A percentile compares a stretch with the other conserved stretches of the same genome.
These are phyloP conservation scores for Scomber colias DNA, from an alignment of 2,113 vertebrate species.

Conservation along the genomic window DNA sequence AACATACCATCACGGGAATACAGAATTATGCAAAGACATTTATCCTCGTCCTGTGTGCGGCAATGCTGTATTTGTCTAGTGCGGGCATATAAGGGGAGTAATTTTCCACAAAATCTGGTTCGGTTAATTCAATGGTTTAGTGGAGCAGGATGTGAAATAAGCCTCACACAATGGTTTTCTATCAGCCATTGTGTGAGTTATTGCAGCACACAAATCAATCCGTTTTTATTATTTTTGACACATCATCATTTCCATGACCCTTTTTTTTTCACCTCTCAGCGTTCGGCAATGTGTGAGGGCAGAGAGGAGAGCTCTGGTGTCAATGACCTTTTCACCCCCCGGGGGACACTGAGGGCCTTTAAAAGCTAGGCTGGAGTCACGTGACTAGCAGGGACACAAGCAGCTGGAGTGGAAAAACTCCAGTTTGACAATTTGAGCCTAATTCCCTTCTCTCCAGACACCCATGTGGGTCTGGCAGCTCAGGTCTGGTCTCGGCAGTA, in stretches of 20 bases:
- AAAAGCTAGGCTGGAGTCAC: constrained; percentile 44
- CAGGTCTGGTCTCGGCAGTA: constrained; percentile 32
- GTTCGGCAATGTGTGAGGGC: constrained; percentile 32
- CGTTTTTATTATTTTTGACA: constrained; percentile 70
- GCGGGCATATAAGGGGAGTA: constrained; percentile 40
- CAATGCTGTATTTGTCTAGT: constrained; percentile 17
- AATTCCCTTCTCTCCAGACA: constrained; percentile 47
- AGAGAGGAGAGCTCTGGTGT: constrained; percentile 20
- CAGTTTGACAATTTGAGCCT: constrained; percentile 41
- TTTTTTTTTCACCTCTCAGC: constrained; percentile 39
- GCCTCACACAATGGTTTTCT: constrained; percentile 39
- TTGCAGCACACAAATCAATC: constrained; percentile 68
- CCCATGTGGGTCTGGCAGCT: constrained; percentile 29
- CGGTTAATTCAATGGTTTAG: constrained; percentile 30
- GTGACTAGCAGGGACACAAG: constrained; percentile 44
- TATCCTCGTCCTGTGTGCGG: constrained; percentile 47
- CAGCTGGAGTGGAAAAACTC: constrained; percentile 48
- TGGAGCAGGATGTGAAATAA: constrained; percentile 36
- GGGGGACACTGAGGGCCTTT: constrained; percentile 18
- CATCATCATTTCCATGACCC: constrained; percentile 61
- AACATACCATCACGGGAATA: constrained; percentile 65
- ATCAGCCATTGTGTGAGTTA: constrained; percentile 41
- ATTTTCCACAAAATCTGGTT: constrained; percentile 48
- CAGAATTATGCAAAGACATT: constrained; percentile 70
- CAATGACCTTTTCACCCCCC: constrained; percentile 66